Percentiles rank a stretch among this genome's conserved stretches.
Evolutionary conservation across 2,797 vertebrate species (phyloP).

Genomic region (Cygnus olor): DNA sequence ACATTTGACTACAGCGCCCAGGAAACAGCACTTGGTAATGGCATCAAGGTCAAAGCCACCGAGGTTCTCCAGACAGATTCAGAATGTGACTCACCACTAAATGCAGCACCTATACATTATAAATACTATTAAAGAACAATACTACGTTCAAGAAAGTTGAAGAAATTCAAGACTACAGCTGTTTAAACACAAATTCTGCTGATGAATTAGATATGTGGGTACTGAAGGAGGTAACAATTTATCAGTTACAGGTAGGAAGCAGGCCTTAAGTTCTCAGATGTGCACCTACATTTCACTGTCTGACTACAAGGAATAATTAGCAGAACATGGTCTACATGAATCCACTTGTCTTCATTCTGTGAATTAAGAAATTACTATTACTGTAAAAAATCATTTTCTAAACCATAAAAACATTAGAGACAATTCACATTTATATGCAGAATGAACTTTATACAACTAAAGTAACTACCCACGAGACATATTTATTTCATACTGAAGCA

Average conservation of each 20-base stretch:
- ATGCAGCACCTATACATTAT: slow-evolving; percentile 27
- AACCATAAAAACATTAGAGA: background rate
- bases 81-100: background rate
- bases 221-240: slow-evolving; percentile 29
- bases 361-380: background rate
- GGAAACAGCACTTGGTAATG: background rate
- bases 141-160: background rate
- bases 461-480: background rate
- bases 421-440: background rate
- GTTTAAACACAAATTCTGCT: slow-evolving; percentile 36
- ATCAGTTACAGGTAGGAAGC: background rate
- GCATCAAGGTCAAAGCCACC: slow-evolving; percentile 12
- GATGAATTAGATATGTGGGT: background rate
- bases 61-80: slow-evolving; percentile 13
- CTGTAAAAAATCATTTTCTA: background rate
- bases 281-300: background rate
- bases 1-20: background rate
- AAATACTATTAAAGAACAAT: slow-evolving; percentile 38
- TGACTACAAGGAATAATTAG: background rate
- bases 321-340: background rate
- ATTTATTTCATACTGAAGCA: background rate
- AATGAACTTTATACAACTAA: background rate
- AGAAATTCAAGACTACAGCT: slow-evolving; percentile 61
- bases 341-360: background rate
- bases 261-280: background rate